Conservation (phyloP, 2,888 invertebrate species). For the Oconnorella tubifera region DNA sequence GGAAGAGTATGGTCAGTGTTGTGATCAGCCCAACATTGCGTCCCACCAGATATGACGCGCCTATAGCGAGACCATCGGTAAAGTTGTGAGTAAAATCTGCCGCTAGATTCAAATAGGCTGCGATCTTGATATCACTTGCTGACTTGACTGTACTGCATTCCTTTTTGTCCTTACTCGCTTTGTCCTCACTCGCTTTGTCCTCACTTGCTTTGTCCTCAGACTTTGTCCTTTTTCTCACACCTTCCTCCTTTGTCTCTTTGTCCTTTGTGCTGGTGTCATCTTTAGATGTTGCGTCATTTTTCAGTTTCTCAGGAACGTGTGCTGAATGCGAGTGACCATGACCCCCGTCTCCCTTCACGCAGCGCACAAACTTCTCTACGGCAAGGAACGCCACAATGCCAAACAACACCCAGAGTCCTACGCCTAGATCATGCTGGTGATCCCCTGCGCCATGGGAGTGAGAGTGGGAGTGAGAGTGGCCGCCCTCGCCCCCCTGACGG, state of each 20-base stretch:
- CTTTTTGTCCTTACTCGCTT: slow-evolving; percentile 30
- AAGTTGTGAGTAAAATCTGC: slow-evolving; percentile 99
- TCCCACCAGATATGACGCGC: slow-evolving; percentile 92
- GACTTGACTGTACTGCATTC: slow-evolving; percentile 11
- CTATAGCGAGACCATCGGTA: slow-evolving; percentile 98
- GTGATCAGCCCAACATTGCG: slow-evolving; percentile 60
- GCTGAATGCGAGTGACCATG: slow-evolving; percentile 59
- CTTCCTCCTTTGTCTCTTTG: slow-evolving; percentile 18
- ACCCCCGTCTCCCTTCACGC: slow-evolving; percentile 76
- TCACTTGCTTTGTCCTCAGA: slow-evolving; percentile 23
- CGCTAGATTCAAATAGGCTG: slow-evolving; percentile 92
- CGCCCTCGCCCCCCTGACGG: slow-evolving; percentile 58
- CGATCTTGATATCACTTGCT: slow-evolving; percentile 65
- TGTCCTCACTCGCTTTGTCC: no score
- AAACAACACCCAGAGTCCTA: slow-evolving; percentile 88
- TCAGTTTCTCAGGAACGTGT: background rate
- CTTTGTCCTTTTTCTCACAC: slow-evolving; percentile 18
- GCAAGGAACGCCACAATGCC: slow-evolving; percentile 88
- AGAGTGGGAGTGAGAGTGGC: slow-evolving; percentile 57
- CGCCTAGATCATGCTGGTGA: slow-evolving; percentile 72
- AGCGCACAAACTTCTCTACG: slow-evolving; percentile 74
- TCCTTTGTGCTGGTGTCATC: slow-evolving; percentile 11
- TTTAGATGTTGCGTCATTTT: background rate
- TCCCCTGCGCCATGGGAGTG: slow-evolving; percentile 60
- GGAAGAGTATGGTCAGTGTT: slow-evolving; percentile 89